Evolutionary conservation across 1,140 invertebrate genomes (phyloP).

Genomic region (Drosophila pseudoananassae): DNA sequence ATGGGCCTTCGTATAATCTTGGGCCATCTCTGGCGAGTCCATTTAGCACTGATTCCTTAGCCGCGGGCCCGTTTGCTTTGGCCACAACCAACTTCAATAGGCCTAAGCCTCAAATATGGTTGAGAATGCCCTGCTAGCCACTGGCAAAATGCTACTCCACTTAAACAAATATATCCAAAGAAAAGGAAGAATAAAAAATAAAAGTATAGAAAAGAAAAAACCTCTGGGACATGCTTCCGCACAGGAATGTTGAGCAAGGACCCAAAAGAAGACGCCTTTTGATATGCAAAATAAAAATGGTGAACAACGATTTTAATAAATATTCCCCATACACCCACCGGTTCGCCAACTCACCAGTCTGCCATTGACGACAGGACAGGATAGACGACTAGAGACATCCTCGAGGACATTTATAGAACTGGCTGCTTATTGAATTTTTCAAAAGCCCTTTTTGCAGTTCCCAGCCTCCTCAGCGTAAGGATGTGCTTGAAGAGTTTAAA

Average conservation of each 20-base stretch:
- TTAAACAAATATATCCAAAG: constrained; percentile 44
- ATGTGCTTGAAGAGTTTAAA: constrained; percentile 25
- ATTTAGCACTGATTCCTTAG: constrained; percentile 50
- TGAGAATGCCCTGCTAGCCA: constrained; percentile 21
- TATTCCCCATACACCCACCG: constrained; percentile 60
- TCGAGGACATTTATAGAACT: constrained; percentile 35
- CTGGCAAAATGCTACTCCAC: constrained; percentile 34
- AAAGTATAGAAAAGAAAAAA: constrained; percentile 7
- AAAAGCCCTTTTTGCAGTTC: constrained; percentile 44
- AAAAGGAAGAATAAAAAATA: constrained; percentile 21
- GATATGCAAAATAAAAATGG: constrained; percentile 80
- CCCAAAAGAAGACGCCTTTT: constrained; percentile 55
- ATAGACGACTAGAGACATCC: constrained; percentile 42
- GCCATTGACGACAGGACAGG: constrained; percentile 10
- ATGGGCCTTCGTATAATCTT: constrained; percentile 28
- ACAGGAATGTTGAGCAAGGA: constrained; percentile 40
- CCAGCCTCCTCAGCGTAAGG: constrained; percentile 6
- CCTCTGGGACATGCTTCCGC: constrained; percentile 42
- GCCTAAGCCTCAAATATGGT: constrained; percentile 29
- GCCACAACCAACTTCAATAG: constrained; percentile 52
- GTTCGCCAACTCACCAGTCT: constrained; percentile 17
- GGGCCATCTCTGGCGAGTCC: constrained; percentile 43
- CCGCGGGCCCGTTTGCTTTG: constrained; percentile 60
- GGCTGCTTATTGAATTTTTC: constrained; percentile 76
- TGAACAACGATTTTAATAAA: constrained; percentile 76